Base-by-base conservation (phyloP, 2,888 invertebrate genomes). In the Drosophila robusta region DNA sequence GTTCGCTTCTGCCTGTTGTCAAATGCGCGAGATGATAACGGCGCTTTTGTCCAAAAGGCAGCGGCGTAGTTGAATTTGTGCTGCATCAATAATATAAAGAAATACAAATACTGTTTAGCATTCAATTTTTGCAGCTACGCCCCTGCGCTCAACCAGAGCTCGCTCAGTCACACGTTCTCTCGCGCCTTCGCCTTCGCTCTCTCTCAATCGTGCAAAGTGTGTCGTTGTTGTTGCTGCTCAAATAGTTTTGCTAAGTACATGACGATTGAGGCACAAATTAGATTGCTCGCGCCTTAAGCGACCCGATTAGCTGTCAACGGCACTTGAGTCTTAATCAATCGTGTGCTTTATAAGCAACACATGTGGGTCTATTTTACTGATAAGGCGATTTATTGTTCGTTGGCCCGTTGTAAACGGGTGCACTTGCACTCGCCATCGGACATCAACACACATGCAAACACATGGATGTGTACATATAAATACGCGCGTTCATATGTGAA, bases 291-390 rank as follows among this genome's bases (percentile, higher is more conserved):
- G 75, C 51, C 67, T 85, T 65, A 69, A 75, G 54, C 79, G 63
- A 66, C 38, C 54, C 64, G 88, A 78, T 81, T 87, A 81, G 79
- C 86, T 70, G 70, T 75, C 78, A 73, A 49, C 77, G 64, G 58
- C 77, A 66, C 69, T 74, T 70, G 58, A 77, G 74, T 77, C 66
- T 72, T 75, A 75, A 77, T 77, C 73, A 77, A 63, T 66, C 46
- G 52, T 34, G 24, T 26, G 55, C 7, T 22, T 47, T 54, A 26
- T 16, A 12, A 45, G 50, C 32, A 42, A 16, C 74, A 56, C 56
- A 71, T 77, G 45, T 62, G 29, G 26, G 50, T 34, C 47, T 46
- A 46, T 60, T 29, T 41, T 54, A 55, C 50, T 78, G 81, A 87
- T 82, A 82, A 81, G 62, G 9, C 16, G n/a, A 55, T 12, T 34